Evolutionary conservation across 2,113 vertebrate genomes (phyloP).

Genomic region (Nothoprocta pentlandii): DNA sequence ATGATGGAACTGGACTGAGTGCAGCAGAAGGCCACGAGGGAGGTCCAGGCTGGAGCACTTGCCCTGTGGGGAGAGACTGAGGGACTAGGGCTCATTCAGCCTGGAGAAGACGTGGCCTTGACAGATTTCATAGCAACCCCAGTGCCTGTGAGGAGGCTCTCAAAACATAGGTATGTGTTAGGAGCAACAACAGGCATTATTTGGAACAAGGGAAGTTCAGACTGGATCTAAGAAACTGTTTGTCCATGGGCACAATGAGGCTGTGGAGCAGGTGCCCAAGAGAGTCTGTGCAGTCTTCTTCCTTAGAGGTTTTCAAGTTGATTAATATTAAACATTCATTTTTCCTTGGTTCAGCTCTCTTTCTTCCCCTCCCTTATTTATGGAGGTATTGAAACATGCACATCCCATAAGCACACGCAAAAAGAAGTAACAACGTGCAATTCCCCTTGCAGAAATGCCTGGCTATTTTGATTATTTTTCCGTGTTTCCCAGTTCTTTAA

Average conservation of each 20-base stretch:
- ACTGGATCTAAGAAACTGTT: neutral
- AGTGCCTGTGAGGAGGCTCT: neutral
- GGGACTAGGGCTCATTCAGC: neutral
- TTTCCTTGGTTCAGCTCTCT: neutral
- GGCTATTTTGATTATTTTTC: neutral
- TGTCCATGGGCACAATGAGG: rapidly evolving
- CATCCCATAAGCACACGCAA: neutral
- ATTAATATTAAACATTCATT: neutral
- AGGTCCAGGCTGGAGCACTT: neutral
- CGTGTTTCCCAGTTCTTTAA: neutral
- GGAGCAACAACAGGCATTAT: neutral
- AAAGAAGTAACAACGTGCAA: neutral
- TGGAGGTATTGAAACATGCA: neutral
- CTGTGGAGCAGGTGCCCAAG: neutral
- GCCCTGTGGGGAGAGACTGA: neutral
- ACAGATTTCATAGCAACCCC: neutral
- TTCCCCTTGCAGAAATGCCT: neutral
- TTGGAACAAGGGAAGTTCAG: neutral
- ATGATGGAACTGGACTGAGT: neutral
- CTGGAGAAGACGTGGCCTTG: neutral
- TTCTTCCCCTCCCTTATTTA: neutral
- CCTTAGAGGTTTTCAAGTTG: neutral
- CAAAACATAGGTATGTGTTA: rapidly evolving
- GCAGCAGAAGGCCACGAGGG: neutral
- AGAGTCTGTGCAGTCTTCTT: neutral